Base-by-base conservation (phyloP, 2,797 vertebrate genomes). In the Girardinus metallicus region DNA sequence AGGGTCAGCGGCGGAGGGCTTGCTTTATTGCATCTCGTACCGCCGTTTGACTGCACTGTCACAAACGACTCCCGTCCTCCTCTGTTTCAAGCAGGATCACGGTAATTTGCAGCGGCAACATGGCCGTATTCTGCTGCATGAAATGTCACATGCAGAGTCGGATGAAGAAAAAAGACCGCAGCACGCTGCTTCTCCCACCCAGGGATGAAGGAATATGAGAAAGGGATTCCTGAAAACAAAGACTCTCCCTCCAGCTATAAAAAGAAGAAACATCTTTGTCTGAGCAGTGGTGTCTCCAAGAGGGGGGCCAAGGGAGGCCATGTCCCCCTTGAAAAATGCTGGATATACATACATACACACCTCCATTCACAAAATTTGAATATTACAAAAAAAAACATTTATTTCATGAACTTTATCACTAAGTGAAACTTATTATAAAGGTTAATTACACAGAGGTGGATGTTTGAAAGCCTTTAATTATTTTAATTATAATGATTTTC, bases 21-120 rank as follows among this genome's bases (percentile, higher is more conserved):
- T 76, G 79, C 86, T 91, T 93, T 91, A 94, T 93, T 93, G 80
- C 91, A 87, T 72, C 77, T 85, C 82, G 41, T 86, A 78, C 74
- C 79, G 78, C 80, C 82, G 15, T 76, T 64, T 47, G 66, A 70
- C 77, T 21, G 71, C 18, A 36, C 82, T n/a, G 16, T 78, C 89
- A 80, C 47, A 74, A 81, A 80, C 78, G 66, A 66, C 86, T 77
- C 81, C 36, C 73, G 5, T 36, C 76, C 76, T 77, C 77, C 80
- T 86, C 85, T 51, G 76, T 77, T 79, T 86, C 83, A 84, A 15
- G 78, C 85, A 84, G 86, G 74, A 79, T 86, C 73, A 44, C 82
- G 82, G 76, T 92, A 87, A 92, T 93, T 90, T 86, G 82, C 83
- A 49, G 79, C 88, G 81, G 86, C 92, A 93, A 84, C 89, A 79